Conservation (phyloP, 2,113 vertebrate species). For the Saccopteryx leptura region DNA sequence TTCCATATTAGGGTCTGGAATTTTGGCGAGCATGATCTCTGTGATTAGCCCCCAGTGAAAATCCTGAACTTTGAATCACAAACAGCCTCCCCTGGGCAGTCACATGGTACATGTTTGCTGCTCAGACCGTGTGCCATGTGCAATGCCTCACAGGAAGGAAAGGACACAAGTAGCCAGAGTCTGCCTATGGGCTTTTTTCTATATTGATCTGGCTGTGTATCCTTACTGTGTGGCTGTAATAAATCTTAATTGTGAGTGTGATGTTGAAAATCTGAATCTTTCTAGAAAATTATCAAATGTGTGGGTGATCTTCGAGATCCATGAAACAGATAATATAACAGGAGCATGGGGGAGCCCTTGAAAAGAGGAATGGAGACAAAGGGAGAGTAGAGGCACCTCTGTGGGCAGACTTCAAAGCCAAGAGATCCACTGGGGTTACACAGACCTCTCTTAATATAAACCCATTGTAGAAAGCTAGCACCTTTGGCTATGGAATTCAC, state of each 20-base stretch:
- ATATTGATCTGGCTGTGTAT: background rate
- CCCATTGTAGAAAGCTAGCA: background rate
- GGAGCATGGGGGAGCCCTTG: background rate
- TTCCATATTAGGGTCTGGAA: background rate
- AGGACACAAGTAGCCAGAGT: background rate
- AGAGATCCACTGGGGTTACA: background rate
- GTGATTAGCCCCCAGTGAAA: background rate
- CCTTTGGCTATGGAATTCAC: background rate
- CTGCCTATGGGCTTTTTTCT: background rate
- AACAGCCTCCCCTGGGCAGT: background rate
- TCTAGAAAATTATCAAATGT: background rate
- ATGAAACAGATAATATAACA: background rate
- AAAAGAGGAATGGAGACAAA: background rate
- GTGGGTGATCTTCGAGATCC: background rate
- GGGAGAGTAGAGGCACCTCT: background rate
- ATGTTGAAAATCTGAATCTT: constrained; percentile 20
- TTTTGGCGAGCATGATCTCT: background rate
- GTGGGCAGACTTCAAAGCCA: background rate
- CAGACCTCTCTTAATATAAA: background rate
- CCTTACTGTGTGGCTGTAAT: background rate
- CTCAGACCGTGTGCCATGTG: too few relatives aligned
- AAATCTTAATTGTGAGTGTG: background rate
- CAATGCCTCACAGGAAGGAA: background rate
- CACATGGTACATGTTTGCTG: background rate
- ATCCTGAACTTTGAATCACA: background rate